Conservation (phyloP, 2,888 invertebrate genomes). For the Dusona sp. region DNA sequence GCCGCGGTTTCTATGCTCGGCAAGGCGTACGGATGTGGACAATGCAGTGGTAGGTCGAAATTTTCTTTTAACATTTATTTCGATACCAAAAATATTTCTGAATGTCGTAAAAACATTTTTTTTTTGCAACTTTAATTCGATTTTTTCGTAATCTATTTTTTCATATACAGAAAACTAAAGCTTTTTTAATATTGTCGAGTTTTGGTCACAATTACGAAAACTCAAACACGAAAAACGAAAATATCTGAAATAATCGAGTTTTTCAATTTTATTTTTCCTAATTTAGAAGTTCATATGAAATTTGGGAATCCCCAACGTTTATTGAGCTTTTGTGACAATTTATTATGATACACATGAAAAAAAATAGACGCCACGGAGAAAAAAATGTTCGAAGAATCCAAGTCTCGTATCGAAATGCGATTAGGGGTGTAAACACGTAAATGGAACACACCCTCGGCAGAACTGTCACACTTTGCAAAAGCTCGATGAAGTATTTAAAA, state of each 20-base stretch:
- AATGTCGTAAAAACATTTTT: neutral
- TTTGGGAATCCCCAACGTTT: neutral
- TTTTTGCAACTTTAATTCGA: neutral
- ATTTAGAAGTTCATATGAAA: neutral
- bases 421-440: slow-evolving; percentile 18
- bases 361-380: neutral
- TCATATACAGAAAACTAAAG: no score
- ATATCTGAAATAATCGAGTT: neutral
- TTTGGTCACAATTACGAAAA: neutral
- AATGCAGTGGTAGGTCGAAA: slow-evolving; percentile 83
- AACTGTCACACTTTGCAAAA: slow-evolving; percentile 1
- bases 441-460: slow-evolving; percentile 12
- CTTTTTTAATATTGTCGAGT: neutral
- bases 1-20: slow-evolving; percentile 86
- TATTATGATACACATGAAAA: neutral
- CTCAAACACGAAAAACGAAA: neutral
- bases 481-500: neutral
- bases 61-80: neutral
- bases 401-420: neutral
- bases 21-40: slow-evolving; percentile 86
- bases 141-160: neutral
- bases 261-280: neutral
- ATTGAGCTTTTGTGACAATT: neutral
- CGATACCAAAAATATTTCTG: neutral
- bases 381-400: neutral